phyloP scores from a whole-genome alignment of 2,797 vertebrate genomes.

The Crenichthys baileyi region DNA sequence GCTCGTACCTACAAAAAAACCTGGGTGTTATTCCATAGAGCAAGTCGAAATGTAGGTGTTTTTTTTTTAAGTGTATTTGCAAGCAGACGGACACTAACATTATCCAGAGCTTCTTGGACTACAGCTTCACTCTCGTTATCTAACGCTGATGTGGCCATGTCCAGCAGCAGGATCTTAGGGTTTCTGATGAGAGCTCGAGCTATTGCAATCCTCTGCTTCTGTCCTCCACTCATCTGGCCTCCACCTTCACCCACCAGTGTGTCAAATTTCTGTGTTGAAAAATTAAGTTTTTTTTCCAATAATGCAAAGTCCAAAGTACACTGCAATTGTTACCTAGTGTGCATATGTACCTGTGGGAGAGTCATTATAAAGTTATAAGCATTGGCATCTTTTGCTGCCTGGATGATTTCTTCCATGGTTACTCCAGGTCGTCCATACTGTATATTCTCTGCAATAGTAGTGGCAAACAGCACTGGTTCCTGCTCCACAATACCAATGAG shows the following conservation, averaged over 20 bases:
- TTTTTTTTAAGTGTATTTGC: not conserved
- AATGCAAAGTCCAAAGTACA: not conserved
- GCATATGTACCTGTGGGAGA: conserved; percentile 78
- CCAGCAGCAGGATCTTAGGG: conserved; percentile 82
- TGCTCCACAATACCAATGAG: conserved; percentile 85
- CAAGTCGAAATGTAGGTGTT: not conserved
- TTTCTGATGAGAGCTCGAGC: conserved; percentile 83
- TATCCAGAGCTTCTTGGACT: conserved; percentile 80
- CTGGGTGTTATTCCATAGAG: not conserved
- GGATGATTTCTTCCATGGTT: conserved; percentile 77
- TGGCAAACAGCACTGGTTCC: conserved; percentile 83
- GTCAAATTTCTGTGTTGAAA: conserved; percentile 77
- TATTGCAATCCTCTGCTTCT: conserved; percentile 86
- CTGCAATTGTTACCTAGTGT: not conserved
- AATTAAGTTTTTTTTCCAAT: not conserved
- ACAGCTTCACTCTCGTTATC: conserved; percentile 85
- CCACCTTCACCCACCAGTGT: conserved; percentile 85
- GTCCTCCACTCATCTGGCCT: conserved; percentile 86
- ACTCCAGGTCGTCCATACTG: conserved; percentile 75
- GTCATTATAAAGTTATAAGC: conserved; percentile 84
- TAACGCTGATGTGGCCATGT: conserved; percentile 85
- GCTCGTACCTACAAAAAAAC: conserved; percentile 68
- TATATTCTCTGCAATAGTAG: conserved; percentile 84
- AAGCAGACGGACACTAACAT: conserved; percentile 54
- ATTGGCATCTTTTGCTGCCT: conserved; percentile 82